Evolutionary conservation across 2,113 vertebrate species (phyloP).

Genomic region (Gnathonemus echidnorhynchus): DNA sequence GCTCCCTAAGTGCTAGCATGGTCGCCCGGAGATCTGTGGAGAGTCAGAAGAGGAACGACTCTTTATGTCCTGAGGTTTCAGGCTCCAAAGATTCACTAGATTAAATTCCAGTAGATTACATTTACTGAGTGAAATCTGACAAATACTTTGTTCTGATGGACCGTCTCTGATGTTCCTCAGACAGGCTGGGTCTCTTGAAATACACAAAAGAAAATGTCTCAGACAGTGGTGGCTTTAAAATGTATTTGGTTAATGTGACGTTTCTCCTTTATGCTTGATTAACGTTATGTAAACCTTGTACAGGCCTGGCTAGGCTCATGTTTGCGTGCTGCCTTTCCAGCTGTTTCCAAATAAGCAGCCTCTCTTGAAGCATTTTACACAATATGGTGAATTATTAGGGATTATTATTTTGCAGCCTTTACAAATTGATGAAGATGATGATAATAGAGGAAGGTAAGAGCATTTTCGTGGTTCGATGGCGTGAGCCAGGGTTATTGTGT

Average conservation of each 20-base stretch:
- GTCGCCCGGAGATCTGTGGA: constrained; percentile 12
- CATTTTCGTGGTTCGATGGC: background rate
- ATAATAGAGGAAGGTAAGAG: background rate
- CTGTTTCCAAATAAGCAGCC: background rate
- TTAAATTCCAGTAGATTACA: background rate
- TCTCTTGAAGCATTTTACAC: background rate
- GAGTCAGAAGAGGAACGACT: constrained; percentile 12
- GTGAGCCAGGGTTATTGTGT: background rate
- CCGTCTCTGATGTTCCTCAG: background rate
- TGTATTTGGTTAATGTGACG: background rate
- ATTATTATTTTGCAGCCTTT: background rate
- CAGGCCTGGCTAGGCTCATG: background rate
- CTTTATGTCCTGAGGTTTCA: background rate
- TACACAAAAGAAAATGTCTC: background rate
- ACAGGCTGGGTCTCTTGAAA: background rate
- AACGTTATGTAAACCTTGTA: background rate
- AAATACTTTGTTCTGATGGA: background rate
- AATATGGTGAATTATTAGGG: background rate
- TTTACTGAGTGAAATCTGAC: background rate
- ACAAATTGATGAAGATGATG: background rate
- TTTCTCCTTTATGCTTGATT: background rate
- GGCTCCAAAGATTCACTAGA: constrained; percentile 4
- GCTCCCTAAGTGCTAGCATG: constrained; percentile 18
- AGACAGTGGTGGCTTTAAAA: background rate
- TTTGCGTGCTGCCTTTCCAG: background rate